phyloP scores from a whole-genome alignment of 2,888 invertebrate genomes.

The Nebria salina region DNA sequence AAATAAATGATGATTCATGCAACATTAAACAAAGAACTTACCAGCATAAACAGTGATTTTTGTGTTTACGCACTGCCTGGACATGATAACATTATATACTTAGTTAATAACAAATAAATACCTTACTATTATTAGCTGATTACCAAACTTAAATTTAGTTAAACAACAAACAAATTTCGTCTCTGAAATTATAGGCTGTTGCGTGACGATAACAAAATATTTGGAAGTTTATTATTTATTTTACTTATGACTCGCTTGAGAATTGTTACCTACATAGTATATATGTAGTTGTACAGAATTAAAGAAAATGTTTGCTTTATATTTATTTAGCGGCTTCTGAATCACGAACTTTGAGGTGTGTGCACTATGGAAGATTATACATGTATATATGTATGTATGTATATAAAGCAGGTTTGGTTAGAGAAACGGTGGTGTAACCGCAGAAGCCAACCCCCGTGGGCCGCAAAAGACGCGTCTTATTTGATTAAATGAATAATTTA shows the following conservation, averaged over 20 bases:
- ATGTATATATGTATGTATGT: conserved; percentile 3
- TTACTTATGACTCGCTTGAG: neutral
- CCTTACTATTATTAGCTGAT: conserved; percentile 16
- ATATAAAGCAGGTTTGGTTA: neutral
- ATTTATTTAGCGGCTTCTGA: neutral
- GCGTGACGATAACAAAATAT: neutral
- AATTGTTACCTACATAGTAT: too few species aligned
- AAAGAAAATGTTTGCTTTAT: neutral
- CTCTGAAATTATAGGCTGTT: neutral
- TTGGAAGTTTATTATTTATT: neutral
- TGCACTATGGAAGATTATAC: neutral
- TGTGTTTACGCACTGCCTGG: neutral
- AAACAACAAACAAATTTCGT: neutral
- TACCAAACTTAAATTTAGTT: neutral
- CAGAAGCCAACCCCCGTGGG: conserved; percentile 15
- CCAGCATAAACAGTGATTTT: conserved; percentile 13
- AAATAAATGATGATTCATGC: neutral
- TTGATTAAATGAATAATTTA: conserved; percentile 53
- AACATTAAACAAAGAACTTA: conserved; percentile 14
- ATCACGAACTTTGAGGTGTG: neutral
- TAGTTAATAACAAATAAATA: conserved; percentile 19
- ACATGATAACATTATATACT: conserved; percentile 1
- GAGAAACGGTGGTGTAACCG: conserved; percentile 11
- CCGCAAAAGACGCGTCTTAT: conserved; percentile 49
- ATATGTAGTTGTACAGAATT: too few species aligned